These are phyloP conservation scores for Vulpes lagopus DNA, from an alignment of 2,113 vertebrate species.

Conservation along the genomic window DNA sequence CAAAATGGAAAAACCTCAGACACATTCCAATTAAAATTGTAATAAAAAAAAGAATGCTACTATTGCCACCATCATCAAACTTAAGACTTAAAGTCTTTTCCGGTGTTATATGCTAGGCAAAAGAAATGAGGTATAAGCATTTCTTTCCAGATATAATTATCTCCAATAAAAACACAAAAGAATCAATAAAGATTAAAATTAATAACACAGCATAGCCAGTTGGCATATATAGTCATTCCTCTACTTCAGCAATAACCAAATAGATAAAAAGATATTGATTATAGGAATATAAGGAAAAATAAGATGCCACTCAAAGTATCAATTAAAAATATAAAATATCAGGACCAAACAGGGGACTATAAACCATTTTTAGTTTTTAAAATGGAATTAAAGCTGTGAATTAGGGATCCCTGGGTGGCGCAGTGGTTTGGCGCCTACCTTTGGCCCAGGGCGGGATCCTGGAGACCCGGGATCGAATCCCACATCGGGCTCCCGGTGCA, in stretches of 20 bases:
- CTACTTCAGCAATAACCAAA: not conserved
- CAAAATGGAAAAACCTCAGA: not conserved
- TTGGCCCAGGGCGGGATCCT: too few species aligned
- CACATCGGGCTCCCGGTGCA: too few species aligned
- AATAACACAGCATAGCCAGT: not conserved
- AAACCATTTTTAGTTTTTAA: not conserved
- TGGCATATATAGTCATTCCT: not conserved
- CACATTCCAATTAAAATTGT: not conserved
- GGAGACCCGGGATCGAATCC: too few species aligned
- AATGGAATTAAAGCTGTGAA: not conserved
- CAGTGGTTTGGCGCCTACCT: too few species aligned
- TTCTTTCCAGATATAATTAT: not conserved
- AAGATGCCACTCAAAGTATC: not conserved
- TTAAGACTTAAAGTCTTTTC: not conserved
- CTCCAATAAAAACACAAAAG: not conserved
- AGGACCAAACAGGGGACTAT: not conserved
- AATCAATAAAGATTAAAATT: constrained; percentile 16
- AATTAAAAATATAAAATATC: constrained; percentile 4
- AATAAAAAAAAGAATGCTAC: not conserved
- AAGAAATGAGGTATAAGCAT: not conserved
- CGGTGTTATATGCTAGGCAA: not conserved
- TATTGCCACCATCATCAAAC: not conserved
- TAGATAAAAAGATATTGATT: not conserved
- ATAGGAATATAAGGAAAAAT: not conserved
- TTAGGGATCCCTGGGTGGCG: too few species aligned